phyloP scores from a whole-genome alignment of 2,888 invertebrate genomes.

The Harpalus rubripes region DNA sequence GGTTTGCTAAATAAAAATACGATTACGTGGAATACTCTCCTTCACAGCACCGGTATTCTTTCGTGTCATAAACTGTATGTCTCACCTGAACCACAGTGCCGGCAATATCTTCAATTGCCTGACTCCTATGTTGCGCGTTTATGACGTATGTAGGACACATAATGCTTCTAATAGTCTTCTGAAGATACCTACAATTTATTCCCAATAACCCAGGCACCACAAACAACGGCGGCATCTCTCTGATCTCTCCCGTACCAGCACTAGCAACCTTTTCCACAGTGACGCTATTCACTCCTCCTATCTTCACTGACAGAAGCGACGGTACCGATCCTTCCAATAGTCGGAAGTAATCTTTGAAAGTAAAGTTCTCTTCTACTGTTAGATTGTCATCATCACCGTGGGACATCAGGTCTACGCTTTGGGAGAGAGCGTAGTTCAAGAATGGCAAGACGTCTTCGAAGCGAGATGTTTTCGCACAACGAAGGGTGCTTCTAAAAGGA shows the following conservation, averaged over 20 bases:
- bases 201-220: constrained; percentile 75
- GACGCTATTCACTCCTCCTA: neutral
- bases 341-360: constrained; percentile 27
- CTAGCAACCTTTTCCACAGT: neutral
- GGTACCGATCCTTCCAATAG: constrained; percentile 1
- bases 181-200: constrained; percentile 64
- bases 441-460: constrained; percentile 1
- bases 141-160: constrained; percentile 22
- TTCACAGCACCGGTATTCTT: too few relatives aligned
- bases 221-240: constrained; percentile 76
- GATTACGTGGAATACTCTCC: too few relatives aligned
- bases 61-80: too few relatives aligned
- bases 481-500: neutral
- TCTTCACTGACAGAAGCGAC: constrained; percentile 1
- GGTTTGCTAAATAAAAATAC: too few relatives aligned
- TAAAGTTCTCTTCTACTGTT: constrained; percentile 22
- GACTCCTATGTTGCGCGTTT: neutral
- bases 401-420: neutral
- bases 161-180: neutral
- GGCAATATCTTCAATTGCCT: constrained; percentile 6
- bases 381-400: neutral
- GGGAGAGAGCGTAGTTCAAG: neutral
- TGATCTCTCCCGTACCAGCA: constrained; percentile 73
- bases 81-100: neutral
- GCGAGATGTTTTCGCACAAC: neutral